Evolutionary conservation across 2,113 vertebrate species (phyloP).

Genomic region (Leptobrachium leishanense): DNA sequence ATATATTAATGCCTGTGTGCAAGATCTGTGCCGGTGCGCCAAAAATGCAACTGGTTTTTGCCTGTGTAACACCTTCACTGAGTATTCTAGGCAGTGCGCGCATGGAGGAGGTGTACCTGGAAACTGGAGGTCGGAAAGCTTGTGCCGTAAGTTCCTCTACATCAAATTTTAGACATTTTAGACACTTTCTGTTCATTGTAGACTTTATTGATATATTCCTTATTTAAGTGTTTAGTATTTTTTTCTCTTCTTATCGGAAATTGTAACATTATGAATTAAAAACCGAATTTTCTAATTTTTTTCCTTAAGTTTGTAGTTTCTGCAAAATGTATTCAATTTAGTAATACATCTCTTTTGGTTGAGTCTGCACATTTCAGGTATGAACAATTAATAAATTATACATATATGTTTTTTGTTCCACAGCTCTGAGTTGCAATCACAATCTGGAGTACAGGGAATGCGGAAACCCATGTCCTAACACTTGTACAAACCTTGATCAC

Average conservation of each 20-base stretch:
- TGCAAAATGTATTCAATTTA: too few relatives aligned
- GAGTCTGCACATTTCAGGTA: too few relatives aligned
- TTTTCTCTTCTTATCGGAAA: too few relatives aligned
- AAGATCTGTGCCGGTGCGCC: conserved; percentile 65
- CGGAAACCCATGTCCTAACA: conserved; percentile 72
- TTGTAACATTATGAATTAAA: too few relatives aligned
- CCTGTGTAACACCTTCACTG: conserved; percentile 67
- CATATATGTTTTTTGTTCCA: conserved; percentile 45
- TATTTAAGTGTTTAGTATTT: too few relatives aligned
- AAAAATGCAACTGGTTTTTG: conserved; percentile 53
- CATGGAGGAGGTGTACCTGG: conserved; percentile 65
- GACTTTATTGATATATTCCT: too few relatives aligned
- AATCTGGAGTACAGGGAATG: conserved; percentile 80
- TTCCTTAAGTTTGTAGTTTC: too few relatives aligned
- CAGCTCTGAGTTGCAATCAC: conserved; percentile 71
- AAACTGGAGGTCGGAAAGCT: conserved; percentile 59
- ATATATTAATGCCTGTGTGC: conserved; percentile 62
- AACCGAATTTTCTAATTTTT: too few relatives aligned
- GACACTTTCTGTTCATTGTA: too few relatives aligned
- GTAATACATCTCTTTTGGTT: too few relatives aligned
- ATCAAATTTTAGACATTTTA: too few relatives aligned
- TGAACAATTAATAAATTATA: not conserved
- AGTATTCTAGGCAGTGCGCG: conserved; percentile 69
- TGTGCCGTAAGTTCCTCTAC: conserved; percentile 63
- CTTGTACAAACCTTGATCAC: conserved; percentile 74